Percentiles rank a stretch among this genome's conserved stretches.
phyloP scores from a whole-genome alignment of 1,140 invertebrate species.

The Drosophila saltans region DNA sequence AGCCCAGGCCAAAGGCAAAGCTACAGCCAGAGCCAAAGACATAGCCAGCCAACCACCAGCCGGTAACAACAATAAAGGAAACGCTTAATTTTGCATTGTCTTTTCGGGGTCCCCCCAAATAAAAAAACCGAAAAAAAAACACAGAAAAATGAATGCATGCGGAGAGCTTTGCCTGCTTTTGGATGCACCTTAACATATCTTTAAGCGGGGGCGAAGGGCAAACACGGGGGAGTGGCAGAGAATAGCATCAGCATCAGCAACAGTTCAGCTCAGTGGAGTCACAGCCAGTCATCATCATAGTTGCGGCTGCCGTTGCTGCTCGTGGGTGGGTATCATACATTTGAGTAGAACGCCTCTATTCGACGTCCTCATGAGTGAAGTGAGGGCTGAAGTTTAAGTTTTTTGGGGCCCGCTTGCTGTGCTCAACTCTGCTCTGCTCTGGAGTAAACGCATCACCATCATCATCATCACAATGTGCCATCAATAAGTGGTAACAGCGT shows the following conservation, averaged over 20 bases:
- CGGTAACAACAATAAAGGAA: slow-evolving; percentile 78
- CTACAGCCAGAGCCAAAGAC: slow-evolving; percentile 24
- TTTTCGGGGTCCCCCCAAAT: slow-evolving; percentile 48
- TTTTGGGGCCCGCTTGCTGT: slow-evolving; percentile 40
- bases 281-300: slow-evolving; percentile 75
- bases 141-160: slow-evolving; percentile 59
- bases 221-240: slow-evolving; percentile 36
- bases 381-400: slow-evolving; percentile 15
- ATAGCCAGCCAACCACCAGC: slow-evolving; percentile 33
- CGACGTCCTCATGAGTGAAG: slow-evolving; percentile 61
- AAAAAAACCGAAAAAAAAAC: slow-evolving; percentile 26
- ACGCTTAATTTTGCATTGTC: slow-evolving; percentile 81
- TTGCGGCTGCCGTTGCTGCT: slow-evolving; percentile 59
- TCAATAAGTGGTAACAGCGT: slow-evolving; percentile 81
- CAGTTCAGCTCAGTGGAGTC: slow-evolving; percentile 19
- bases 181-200: slow-evolving; percentile 61
- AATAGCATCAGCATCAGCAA: slow-evolving; percentile 6
- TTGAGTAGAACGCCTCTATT: slow-evolving; percentile 82
- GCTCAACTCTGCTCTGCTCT: slow-evolving; percentile 23
- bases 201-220: slow-evolving; percentile 34
- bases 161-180: slow-evolving; percentile 44
- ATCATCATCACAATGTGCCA: slow-evolving; percentile 79
- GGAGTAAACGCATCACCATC: slow-evolving; percentile 70
- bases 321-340: slow-evolving; percentile 83
- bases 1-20: slow-evolving; percentile 35